Evolutionary conservation across 1,140 invertebrate species (phyloP).

Genomic region (Aleiodes sp.): DNA sequence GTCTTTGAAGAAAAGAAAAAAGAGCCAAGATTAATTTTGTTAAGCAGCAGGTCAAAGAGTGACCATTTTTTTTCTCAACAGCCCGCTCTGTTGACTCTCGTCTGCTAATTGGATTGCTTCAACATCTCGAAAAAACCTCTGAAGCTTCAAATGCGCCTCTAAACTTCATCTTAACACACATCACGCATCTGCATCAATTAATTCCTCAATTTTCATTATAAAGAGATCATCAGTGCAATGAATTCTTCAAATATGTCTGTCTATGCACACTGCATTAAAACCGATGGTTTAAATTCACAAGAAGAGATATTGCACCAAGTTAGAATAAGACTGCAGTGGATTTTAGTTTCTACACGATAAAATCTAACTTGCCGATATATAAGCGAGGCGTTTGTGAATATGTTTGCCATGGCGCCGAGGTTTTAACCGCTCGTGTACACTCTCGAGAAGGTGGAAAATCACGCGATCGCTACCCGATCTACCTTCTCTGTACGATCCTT

Average conservation of each 20-base stretch:
- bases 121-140: no score
- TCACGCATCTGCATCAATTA: no score
- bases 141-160: no score
- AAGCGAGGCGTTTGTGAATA: constrained; percentile 12
- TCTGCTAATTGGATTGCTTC: constrained; percentile 46
- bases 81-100: constrained; percentile 32
- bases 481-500: constrained; percentile 18
- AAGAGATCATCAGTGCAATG: no score
- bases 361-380: constrained; percentile 26
- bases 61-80: constrained; percentile 25
- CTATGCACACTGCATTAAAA: no score
- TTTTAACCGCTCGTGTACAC: constrained; percentile 33
- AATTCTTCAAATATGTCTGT: no score
- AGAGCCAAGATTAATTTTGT: constrained; percentile 45
- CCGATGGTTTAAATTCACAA: no score
- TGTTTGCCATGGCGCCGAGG: constrained; percentile 25
- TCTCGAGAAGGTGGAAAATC: constrained; percentile 34
- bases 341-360: neutral
- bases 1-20: no score
- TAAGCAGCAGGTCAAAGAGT: constrained; percentile 35
- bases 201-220: no score
- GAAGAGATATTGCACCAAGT: no score
- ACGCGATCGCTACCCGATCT: constrained; percentile 34
- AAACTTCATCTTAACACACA: no score
- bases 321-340: no score